Conservation (phyloP, 2,888 invertebrate species). For the Latrodectus elegans region DNA sequence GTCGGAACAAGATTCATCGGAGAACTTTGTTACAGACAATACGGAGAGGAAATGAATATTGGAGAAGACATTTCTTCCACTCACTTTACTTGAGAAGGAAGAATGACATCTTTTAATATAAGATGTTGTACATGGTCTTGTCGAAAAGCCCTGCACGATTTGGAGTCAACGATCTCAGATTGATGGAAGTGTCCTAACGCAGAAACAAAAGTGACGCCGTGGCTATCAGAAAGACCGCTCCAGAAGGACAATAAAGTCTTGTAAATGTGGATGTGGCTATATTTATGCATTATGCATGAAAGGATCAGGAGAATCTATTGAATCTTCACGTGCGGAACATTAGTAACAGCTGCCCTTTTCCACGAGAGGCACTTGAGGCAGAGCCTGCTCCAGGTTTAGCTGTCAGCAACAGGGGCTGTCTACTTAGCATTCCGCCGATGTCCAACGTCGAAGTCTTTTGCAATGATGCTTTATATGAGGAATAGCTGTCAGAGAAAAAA, state of each 20-base stretch:
- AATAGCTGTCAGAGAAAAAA: slow-evolving; percentile 35
- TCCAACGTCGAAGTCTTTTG: slow-evolving; percentile 7
- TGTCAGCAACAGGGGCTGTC: slow-evolving; percentile 45
- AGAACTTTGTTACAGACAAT: background rate
- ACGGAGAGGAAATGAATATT: slow-evolving; percentile 22
- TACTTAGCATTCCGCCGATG: slow-evolving; percentile 50
- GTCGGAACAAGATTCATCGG: no score
- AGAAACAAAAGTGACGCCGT: slow-evolving; percentile 38
- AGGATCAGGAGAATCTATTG: slow-evolving; percentile 41
- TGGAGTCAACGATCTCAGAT: background rate
- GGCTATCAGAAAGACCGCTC: slow-evolving; percentile 6
- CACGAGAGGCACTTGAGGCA: slow-evolving; percentile 29
- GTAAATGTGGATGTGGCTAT: slow-evolving; percentile 41
- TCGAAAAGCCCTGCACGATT: background rate
- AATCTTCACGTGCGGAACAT: slow-evolving; percentile 55
- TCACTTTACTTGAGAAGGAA: background rate
- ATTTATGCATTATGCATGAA: slow-evolving; percentile 62
- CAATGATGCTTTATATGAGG: slow-evolving; percentile 36
- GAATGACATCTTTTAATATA: slow-evolving; percentile 24
- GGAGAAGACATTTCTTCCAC: slow-evolving; percentile 6
- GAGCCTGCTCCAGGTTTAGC: slow-evolving; percentile 27
- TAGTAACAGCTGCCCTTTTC: slow-evolving; percentile 59
- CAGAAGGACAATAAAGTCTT: slow-evolving; percentile 55
- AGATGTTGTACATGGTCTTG: slow-evolving; percentile 4
- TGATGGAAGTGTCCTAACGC: slow-evolving; percentile 24